Evolutionary conservation across 2,113 vertebrate genomes (phyloP).

Genomic region (Bostrychus sinensis): DNA sequence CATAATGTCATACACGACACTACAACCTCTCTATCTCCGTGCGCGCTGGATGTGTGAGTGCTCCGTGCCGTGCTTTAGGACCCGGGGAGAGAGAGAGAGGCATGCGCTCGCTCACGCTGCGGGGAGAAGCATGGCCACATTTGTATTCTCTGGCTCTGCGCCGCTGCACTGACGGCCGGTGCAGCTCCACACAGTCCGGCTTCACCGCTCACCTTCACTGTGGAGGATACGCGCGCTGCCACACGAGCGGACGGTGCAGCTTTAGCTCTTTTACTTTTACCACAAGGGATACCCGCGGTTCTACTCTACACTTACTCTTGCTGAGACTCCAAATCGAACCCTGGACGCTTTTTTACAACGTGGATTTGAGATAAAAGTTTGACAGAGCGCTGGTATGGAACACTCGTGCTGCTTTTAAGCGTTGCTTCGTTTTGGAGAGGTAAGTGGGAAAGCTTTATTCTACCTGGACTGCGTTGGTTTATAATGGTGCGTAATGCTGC

Average conservation of each 20-base stretch:
- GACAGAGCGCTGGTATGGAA: constrained; percentile 71
- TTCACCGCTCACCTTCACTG: constrained; percentile 71
- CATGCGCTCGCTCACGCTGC: constrained; percentile 78
- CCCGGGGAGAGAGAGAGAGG: constrained; percentile 88
- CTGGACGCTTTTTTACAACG: constrained; percentile 16
- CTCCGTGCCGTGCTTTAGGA: constrained; percentile 85
- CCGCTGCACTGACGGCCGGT: constrained; percentile 79
- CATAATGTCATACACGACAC: not conserved
- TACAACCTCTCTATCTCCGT: constrained; percentile 10
- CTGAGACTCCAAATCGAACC: not conserved
- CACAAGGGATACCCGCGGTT: constrained; percentile 24
- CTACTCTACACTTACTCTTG: not conserved
- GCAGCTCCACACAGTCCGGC: constrained; percentile 74
- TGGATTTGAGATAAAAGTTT: constrained; percentile 84
- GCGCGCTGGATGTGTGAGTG: constrained; percentile 16
- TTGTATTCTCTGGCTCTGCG: constrained; percentile 83
- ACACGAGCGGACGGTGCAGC: constrained; percentile 58
- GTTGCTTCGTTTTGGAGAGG: constrained; percentile 59
- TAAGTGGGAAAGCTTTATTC: constrained; percentile 53
- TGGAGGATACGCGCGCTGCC: constrained; percentile 74
- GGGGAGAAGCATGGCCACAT: constrained; percentile 77
- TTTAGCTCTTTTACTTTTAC: constrained; percentile 55
- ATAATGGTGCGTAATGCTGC: constrained; percentile 12
- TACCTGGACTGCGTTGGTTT: constrained; percentile 14
- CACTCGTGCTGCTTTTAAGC: constrained; percentile 69